These are phyloP conservation scores for Limnothrissa miodon DNA, from an alignment of 2,113 vertebrate species.

Conservation along the genomic window DNA sequence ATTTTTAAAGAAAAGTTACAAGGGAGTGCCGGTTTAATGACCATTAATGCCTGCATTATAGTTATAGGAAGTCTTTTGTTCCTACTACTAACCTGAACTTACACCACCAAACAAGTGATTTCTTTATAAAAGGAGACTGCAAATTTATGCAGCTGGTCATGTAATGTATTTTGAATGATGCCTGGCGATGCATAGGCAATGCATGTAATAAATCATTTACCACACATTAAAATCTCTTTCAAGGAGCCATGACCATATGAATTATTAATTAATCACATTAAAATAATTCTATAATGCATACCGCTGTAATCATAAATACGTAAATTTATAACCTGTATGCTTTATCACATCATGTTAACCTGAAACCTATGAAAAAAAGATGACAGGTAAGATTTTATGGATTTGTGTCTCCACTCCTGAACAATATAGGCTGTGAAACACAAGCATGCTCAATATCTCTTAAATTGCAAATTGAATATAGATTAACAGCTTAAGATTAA, in stretches of 20 bases:
- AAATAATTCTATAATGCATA: slow-evolving; percentile 8
- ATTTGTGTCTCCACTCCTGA: background rate
- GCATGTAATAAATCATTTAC: slow-evolving; percentile 4
- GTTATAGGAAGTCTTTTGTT: background rate
- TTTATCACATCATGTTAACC: background rate
- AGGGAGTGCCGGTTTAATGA: background rate
- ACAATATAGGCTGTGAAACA: background rate
- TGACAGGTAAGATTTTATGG: background rate
- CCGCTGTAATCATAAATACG: background rate
- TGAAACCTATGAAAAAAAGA: background rate
- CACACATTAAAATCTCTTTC: slow-evolving; percentile 13
- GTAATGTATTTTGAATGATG: slow-evolving; percentile 14
- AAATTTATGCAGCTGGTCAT: slow-evolving; percentile 16
- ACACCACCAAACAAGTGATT: background rate
- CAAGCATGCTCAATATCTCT: slow-evolving; percentile 11
- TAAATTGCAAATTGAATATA: slow-evolving; percentile 18
- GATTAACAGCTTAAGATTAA: slow-evolving; percentile 16
- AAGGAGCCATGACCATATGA: slow-evolving; percentile 1
- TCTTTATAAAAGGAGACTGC: background rate
- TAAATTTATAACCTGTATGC: background rate
- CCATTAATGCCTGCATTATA: background rate
- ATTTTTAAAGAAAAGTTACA: too few species aligned
- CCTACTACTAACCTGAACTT: background rate
- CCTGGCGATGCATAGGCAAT: background rate
- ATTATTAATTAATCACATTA: slow-evolving; percentile 8